These are phyloP conservation scores for Psilopogon haemacephalus DNA, from an alignment of 2,113 vertebrate species.

Conservation along the genomic window DNA sequence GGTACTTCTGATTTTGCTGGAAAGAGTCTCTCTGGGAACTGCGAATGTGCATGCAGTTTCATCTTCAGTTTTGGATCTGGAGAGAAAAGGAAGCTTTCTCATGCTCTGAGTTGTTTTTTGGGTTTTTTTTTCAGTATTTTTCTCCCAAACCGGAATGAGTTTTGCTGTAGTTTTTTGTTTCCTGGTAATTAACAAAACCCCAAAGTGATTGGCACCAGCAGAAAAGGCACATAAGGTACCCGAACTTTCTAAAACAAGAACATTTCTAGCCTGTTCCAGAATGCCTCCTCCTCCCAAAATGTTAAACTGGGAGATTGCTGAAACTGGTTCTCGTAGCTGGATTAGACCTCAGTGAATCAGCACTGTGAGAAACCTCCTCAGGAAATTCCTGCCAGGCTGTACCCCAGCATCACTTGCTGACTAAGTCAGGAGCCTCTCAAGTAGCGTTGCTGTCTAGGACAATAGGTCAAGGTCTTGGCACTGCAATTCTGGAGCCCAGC, in stretches of 20 bases:
- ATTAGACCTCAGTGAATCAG: slow-evolving; percentile 35
- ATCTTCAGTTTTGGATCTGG: neutral
- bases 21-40: neutral
- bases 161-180: slow-evolving; percentile 3
- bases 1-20: neutral
- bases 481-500: neutral
- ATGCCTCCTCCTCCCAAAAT: neutral
- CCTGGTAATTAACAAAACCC: neutral
- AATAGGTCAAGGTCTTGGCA: neutral
- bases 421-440: neutral
- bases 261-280: neutral
- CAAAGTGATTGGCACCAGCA: neutral
- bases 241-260: slow-evolving; percentile 11
- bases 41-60: neutral
- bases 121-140: neutral
- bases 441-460: neutral
- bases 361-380: neutral
- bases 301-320: neutral
- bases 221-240: neutral
- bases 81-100: neutral
- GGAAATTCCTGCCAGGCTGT: slow-evolving; percentile 29
- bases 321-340: neutral
- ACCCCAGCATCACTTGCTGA: neutral
- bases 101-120: neutral
- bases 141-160: neutral